phyloP scores from a whole-genome alignment of 2,797 vertebrate species.

The Gallinago nigripennis region DNA sequence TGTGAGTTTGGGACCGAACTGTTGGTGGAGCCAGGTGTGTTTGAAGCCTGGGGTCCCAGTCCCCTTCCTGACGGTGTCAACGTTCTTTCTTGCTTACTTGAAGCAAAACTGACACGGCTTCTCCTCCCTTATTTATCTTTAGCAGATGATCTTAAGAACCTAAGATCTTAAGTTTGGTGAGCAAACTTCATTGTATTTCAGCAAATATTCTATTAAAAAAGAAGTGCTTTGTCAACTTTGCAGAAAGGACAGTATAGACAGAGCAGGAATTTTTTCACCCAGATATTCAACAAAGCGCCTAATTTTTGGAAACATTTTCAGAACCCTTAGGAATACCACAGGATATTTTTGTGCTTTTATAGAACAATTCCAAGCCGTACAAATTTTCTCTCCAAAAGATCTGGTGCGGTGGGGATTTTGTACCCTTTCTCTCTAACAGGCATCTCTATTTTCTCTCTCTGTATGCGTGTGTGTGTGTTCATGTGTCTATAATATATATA shows the following conservation, averaged over 20 bases:
- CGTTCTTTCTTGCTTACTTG: background rate
- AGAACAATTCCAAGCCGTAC: background rate
- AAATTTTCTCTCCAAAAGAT: background rate
- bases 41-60: background rate
- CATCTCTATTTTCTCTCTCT: background rate
- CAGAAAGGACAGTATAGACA: background rate
- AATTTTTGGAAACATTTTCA: background rate
- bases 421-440: background rate
- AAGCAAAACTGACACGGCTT: background rate
- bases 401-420: background rate
- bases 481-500: background rate
- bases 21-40: rapidly evolving
- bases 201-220: background rate
- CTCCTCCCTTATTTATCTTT: background rate
- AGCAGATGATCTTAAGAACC: background rate
- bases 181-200: background rate
- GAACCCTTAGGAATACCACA: background rate
- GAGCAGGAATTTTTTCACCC: background rate
- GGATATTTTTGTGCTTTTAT: background rate
- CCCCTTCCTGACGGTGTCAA: background rate
- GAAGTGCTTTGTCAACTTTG: background rate
- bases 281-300: background rate
- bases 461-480: rapidly evolving
- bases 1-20: background rate
- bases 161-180: background rate